Evolutionary conservation across 2,888 invertebrate species (phyloP).

Genomic region (Drosophila austrosaltans): DNA sequence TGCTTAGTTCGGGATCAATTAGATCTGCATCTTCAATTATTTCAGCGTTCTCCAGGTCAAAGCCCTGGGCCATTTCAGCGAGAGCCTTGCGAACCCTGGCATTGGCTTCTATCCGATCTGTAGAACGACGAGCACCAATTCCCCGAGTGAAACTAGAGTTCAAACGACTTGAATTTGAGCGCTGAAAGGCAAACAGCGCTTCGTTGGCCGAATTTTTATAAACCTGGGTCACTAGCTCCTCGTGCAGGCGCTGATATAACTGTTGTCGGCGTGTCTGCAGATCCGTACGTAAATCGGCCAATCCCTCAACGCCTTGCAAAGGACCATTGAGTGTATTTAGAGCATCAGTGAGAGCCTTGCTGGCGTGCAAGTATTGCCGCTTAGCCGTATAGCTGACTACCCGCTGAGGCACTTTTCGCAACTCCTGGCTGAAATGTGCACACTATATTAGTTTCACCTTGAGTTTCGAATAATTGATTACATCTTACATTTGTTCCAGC

Average conservation of each 20-base stretch:
- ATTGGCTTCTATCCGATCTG: conserved; percentile 85
- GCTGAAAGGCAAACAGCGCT: conserved; percentile 84
- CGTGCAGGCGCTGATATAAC: conserved; percentile 87
- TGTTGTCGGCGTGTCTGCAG: conserved; percentile 86
- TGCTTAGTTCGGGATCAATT: conserved; percentile 86
- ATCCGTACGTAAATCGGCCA: conserved; percentile 91
- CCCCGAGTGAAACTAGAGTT: conserved; percentile 86
- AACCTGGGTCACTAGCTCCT: conserved; percentile 89
- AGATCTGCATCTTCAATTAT: conserved; percentile 86
- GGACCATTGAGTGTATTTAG: conserved; percentile 88
- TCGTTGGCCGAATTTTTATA: conserved; percentile 87
- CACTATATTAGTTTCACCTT: neutral
- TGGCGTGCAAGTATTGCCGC: conserved; percentile 93
- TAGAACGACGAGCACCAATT: conserved; percentile 85
- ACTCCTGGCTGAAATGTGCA: conserved; percentile 86
- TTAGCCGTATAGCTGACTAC: conserved; percentile 87
- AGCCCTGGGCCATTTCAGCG: conserved; percentile 84
- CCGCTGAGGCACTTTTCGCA: conserved; percentile 89
- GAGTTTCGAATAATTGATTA: neutral
- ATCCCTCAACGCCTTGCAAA: conserved; percentile 92
- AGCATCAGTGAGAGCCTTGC: conserved; percentile 91
- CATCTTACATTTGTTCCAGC: conserved; percentile 90
- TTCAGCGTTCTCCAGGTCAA: conserved; percentile 83
- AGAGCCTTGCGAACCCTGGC: conserved; percentile 85
- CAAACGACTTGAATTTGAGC: conserved; percentile 86